phyloP scores from a whole-genome alignment of 2,797 vertebrate species.

The Rhadinocentrus ornatus region DNA sequence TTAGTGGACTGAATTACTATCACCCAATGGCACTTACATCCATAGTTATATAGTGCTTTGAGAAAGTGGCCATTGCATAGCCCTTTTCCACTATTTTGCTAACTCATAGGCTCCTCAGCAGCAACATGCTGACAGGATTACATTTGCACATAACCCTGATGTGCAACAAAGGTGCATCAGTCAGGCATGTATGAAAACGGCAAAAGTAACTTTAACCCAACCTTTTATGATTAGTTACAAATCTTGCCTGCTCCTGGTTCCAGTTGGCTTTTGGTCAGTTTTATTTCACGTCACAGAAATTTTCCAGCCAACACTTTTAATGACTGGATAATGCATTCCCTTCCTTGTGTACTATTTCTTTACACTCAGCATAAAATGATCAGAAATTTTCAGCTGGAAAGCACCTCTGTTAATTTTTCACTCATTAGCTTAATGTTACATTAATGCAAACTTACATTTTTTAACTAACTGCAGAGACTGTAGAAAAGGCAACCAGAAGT shows the following conservation, averaged over 20 bases:
- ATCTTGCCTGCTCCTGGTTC: not conserved
- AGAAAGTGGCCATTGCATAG: no score
- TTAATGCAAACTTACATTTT: not conserved
- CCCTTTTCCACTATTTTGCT: not conserved
- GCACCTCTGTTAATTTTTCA: not conserved
- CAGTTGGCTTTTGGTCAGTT: not conserved
- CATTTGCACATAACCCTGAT: not conserved
- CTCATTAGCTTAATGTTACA: not conserved
- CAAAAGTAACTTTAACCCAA: not conserved
- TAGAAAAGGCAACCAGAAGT: constrained; percentile 9
- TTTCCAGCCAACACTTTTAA: not conserved
- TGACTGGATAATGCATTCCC: not conserved
- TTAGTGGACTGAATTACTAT: no score
- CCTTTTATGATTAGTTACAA: not conserved
- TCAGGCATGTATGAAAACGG: not conserved
- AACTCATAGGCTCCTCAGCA: not conserved
- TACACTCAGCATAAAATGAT: not conserved
- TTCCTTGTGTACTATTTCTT: not conserved
- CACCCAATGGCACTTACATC: no score
- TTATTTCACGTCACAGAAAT: not conserved
- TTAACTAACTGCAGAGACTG: constrained; percentile 14
- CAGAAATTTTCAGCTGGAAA: not conserved
- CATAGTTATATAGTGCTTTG: no score
- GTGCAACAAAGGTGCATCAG: not conserved
- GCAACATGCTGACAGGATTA: not conserved